Evolutionary conservation across 2,797 vertebrate species (phyloP).

Genomic region (Echiichthys vipera): DNA sequence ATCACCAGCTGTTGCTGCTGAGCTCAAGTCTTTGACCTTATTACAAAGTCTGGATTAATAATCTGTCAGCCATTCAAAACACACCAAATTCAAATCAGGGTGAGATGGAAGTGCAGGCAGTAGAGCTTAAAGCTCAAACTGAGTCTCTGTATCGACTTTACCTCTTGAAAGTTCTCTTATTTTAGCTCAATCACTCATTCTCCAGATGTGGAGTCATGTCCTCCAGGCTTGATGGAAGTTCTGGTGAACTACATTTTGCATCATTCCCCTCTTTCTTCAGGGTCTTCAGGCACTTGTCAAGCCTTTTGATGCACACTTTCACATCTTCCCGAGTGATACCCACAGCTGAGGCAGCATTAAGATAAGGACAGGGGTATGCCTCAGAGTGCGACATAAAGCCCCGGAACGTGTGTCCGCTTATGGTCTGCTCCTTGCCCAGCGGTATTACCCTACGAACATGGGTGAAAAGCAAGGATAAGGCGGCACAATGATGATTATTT

Average conservation of each 20-base stretch:
- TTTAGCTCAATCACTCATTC: slow-evolving; percentile 36
- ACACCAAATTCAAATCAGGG: not conserved
- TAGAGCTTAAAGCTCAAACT: not conserved
- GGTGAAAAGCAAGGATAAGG: slow-evolving; percentile 2
- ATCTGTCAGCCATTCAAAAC: slow-evolving; percentile 2
- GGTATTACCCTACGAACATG: slow-evolving; percentile 89
- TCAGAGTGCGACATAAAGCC: slow-evolving; percentile 96
- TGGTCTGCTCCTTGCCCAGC: slow-evolving; percentile 87
- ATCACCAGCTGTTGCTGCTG: slow-evolving; percentile 7
- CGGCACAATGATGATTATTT: not conserved
- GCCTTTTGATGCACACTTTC: slow-evolving; percentile 91
- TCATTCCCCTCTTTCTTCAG: slow-evolving; percentile 80
- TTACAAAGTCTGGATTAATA: slow-evolving; percentile 10
- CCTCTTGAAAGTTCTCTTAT: slow-evolving; percentile 1
- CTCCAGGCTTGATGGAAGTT: slow-evolving; percentile 5
- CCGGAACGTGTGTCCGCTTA: slow-evolving; percentile 91
- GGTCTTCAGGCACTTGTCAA: slow-evolving; percentile 93
- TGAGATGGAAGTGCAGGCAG: not conserved
- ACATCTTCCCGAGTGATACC: slow-evolving; percentile 93
- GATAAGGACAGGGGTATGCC: slow-evolving; percentile 92
- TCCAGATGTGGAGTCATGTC: slow-evolving; percentile 28
- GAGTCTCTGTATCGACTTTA: not conserved
- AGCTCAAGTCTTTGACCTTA: slow-evolving; percentile 18
- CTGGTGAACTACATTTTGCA: slow-evolving; percentile 18
- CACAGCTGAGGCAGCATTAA: slow-evolving; percentile 95